phyloP scores from a whole-genome alignment of 2,113 vertebrate genomes.

The Xyliphius kryptos region DNA sequence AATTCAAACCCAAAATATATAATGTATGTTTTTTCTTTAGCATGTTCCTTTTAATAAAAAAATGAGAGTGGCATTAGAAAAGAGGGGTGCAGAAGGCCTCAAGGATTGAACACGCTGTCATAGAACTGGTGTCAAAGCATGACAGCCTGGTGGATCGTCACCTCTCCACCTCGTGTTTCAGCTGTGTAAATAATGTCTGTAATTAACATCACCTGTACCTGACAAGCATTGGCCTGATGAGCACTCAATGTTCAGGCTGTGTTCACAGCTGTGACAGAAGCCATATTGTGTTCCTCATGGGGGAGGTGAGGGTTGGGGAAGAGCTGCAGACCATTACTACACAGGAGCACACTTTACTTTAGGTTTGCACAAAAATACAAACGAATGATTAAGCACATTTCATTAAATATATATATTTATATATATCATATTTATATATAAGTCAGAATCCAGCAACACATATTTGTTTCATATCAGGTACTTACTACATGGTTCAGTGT shows the following conservation, averaged over 20 bases:
- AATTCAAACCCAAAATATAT: slow-evolving; percentile 47
- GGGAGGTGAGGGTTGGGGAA: not conserved
- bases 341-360: not conserved
- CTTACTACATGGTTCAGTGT: no score
- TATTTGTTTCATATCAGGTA: no score
- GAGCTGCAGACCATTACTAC: not conserved
- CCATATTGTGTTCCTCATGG: slow-evolving; percentile 23
- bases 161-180: slow-evolving; percentile 43
- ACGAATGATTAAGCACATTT: no score
- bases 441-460: no score
- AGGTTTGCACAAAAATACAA: not conserved
- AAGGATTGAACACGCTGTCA: not conserved
- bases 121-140: slow-evolving; percentile 16
- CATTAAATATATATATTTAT: no score
- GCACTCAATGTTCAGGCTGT: slow-evolving; percentile 23
- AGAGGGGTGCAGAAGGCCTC: not conserved
- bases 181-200: slow-evolving; percentile 46
- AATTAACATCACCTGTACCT: slow-evolving; percentile 48
- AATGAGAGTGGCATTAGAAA: slow-evolving; percentile 6
- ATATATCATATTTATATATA: no score
- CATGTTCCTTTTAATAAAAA: slow-evolving; percentile 35
- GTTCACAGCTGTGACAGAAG: slow-evolving; percentile 28
- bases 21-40: slow-evolving; percentile 45
- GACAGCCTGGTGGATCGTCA: slow-evolving; percentile 26
- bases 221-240: slow-evolving; percentile 40